Percentiles rank a stretch among this genome's conserved stretches.
These are phyloP conservation scores for Sphenopsis melanotis DNA, from an alignment of 2,797 vertebrate species.

Conservation along the genomic window DNA sequence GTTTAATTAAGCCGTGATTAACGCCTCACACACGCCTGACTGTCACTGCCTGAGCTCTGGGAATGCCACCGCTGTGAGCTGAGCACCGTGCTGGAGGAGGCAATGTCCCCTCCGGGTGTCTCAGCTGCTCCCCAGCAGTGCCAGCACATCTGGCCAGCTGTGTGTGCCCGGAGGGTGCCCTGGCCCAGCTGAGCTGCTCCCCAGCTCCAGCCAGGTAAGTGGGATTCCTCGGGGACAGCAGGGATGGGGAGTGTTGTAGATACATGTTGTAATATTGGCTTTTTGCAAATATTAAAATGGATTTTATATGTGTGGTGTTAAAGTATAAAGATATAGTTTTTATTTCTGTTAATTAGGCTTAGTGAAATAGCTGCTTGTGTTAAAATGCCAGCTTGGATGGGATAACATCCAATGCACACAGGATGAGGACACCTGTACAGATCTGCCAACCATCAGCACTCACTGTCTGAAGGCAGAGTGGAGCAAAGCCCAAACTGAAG, in stretches of 20 bases:
- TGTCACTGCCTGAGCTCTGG: background rate
- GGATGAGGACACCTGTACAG: background rate
- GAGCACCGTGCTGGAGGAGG: background rate
- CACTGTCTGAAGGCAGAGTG: background rate
- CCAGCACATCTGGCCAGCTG: background rate
- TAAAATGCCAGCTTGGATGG: background rate
- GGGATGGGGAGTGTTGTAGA: background rate
- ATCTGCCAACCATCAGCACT: background rate
- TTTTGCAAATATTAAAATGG: background rate
- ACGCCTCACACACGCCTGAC: background rate
- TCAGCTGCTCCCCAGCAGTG: background rate
- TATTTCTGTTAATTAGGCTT: background rate
- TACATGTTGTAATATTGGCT: background rate
- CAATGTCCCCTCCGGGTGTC: background rate
- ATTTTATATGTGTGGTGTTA: background rate
- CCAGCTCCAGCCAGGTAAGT: fast-evolving
- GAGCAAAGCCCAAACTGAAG: background rate
- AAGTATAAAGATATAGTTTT: background rate
- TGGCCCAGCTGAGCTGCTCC: background rate
- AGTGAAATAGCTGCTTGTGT: background rate
- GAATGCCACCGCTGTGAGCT: background rate
- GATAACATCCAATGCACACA: background rate
- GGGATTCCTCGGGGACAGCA: fast-evolving
- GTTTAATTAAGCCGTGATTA: constrained; percentile 64
- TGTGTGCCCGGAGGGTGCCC: fast-evolving